These are phyloP conservation scores for Holotrichia oblita DNA, from an alignment of 1,140 invertebrate genomes.

Conservation along the genomic window DNA sequence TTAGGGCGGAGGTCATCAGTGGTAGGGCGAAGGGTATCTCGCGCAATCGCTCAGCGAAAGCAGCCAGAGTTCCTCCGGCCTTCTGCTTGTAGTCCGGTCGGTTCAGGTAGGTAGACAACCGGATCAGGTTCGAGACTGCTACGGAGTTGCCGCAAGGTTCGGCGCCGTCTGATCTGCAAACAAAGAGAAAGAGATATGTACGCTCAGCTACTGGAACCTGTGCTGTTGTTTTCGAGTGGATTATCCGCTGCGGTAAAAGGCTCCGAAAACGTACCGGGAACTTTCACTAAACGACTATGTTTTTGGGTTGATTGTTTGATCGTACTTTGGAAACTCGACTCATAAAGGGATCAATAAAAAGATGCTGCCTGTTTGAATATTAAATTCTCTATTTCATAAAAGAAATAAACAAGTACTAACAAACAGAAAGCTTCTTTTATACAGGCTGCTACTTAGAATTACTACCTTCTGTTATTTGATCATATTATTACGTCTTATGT, in stretches of 20 bases:
- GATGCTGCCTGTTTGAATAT: not conserved
- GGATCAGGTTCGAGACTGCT: constrained; percentile 81
- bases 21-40: constrained; percentile 75
- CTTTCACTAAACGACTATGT: not conserved
- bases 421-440: too few relatives aligned
- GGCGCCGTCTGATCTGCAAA: constrained; percentile 88
- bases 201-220: not conserved
- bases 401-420: too few relatives aligned
- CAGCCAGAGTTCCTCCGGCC: constrained; percentile 70
- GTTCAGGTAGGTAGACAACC: constrained; percentile 75
- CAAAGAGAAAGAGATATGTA: constrained; percentile 46
- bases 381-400: too few relatives aligned
- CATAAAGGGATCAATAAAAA: not conserved
- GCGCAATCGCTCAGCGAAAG: constrained; percentile 62
- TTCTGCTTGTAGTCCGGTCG: constrained; percentile 63
- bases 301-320: constrained; percentile 6
- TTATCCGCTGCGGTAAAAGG: not conserved
- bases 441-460: too few relatives aligned
- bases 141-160: constrained; percentile 95
- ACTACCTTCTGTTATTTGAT: too few relatives aligned
- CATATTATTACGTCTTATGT: too few relatives aligned
- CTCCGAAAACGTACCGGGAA: not conserved
- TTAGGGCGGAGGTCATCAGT: constrained; percentile 80
- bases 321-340: not conserved
- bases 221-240: not conserved